These are phyloP conservation scores for Chrysina gloriosa DNA, from an alignment of 2,888 invertebrate species.

Conservation along the genomic window DNA sequence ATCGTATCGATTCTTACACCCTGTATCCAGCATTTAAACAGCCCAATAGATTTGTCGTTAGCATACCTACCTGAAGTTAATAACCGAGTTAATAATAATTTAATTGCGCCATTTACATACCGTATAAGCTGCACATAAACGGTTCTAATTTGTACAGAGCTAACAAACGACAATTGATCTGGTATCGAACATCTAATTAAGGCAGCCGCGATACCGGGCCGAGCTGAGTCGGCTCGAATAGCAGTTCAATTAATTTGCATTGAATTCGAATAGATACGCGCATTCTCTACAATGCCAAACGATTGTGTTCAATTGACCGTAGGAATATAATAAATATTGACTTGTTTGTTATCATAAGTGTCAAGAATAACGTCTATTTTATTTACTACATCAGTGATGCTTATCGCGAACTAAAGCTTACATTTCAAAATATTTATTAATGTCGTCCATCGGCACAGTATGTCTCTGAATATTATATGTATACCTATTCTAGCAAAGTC, in stretches of 20 bases:
- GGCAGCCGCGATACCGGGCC: constrained; percentile 42
- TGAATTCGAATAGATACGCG: constrained; percentile 55
- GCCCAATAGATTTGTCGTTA: neutral
- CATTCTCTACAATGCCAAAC: constrained; percentile 49
- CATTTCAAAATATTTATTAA: constrained; percentile 24
- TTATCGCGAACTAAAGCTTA: constrained; percentile 15
- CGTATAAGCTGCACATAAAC: constrained; percentile 44
- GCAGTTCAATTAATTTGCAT: constrained; percentile 61
- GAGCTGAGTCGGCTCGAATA: neutral
- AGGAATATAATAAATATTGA: constrained; percentile 54
- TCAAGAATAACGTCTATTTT: constrained; percentile 51
- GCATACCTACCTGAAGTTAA: constrained; percentile 40
- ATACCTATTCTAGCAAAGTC: too few species aligned
- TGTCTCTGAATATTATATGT: too few species aligned
- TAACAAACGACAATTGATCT: constrained; percentile 61
- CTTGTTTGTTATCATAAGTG: constrained; percentile 54
- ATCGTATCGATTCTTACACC: too few species aligned
- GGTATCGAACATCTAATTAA: constrained; percentile 61
- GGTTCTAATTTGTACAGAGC: constrained; percentile 45
- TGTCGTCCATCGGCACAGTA: too few species aligned
- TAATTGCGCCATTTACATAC: constrained; percentile 45
- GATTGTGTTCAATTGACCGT: constrained; percentile 54
- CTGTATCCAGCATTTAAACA: too few species aligned
- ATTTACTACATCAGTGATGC: constrained; percentile 32
- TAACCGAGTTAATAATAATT: constrained; percentile 42